Conservation (phyloP, 2,888 invertebrate genomes). For the Synergus umbraculus region DNA sequence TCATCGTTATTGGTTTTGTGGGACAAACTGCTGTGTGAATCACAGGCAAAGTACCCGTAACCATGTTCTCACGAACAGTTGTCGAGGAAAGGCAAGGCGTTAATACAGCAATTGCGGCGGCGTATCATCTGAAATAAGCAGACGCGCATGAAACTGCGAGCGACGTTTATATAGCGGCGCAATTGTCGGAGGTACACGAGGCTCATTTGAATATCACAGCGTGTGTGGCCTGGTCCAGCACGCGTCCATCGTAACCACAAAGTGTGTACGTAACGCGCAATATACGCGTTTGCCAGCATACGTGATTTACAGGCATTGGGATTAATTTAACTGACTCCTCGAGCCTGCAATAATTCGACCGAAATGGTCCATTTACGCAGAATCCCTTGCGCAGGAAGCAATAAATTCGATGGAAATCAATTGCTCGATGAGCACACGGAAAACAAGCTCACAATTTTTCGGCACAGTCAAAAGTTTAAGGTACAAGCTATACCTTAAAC, state of each 20-base stretch:
- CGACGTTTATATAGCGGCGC: conserved; percentile 42
- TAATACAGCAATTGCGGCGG: conserved; percentile 45
- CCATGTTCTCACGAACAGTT: conserved; percentile 35
- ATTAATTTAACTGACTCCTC: conserved; percentile 55
- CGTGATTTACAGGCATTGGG: too few species aligned
- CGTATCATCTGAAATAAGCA: conserved; percentile 43
- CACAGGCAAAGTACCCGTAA: conserved; percentile 36
- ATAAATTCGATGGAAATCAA: conserved; percentile 55
- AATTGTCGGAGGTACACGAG: conserved; percentile 52
- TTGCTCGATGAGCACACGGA: background rate
- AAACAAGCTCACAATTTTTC: conserved; percentile 11
- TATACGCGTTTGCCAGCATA: background rate
- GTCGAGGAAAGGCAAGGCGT: conserved; percentile 36
- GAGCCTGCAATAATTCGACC: conserved; percentile 56
- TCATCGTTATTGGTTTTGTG: conserved; percentile 18
- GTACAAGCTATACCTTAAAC: background rate
- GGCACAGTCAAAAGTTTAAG: background rate
- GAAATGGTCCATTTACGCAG: conserved; percentile 56
- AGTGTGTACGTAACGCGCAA: background rate
- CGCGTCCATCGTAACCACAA: conserved; percentile 52
- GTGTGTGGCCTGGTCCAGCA: conserved; percentile 66
- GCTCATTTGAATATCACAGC: conserved; percentile 68
- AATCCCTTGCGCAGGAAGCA: conserved; percentile 51
- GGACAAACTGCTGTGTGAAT: conserved; percentile 28
- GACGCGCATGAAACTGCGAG: conserved; percentile 45